Base-by-base conservation (phyloP, 1,140 invertebrate species). In the Dreissena rostriformis region DNA sequence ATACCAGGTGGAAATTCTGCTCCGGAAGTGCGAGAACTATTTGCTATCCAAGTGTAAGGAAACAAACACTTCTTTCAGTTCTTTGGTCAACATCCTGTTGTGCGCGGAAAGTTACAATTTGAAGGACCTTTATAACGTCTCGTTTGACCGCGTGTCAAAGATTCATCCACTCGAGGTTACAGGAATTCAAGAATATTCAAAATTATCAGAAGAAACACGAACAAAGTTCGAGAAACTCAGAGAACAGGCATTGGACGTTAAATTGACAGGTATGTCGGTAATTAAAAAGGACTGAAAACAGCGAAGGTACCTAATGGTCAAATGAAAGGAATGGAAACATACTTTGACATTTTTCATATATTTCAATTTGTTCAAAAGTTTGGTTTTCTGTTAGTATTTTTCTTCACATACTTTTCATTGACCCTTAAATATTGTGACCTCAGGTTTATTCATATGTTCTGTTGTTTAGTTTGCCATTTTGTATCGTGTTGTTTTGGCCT, bases 1-100 rank as follows among this genome's bases (percentile, higher is more conserved):
- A 76, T 86, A 86, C 67, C 85, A 83, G 67, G 74, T 86, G 51
- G 75, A 77, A 22, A 71, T 82, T 52, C 63, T 86, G 28, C 55
- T n/a, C 10, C 55, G 61, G 39, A 76, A 82, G 19, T 82, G 84
- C 55, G 65, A 75, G 61, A 63, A 75, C 68, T 82, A 86, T 74
- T 77, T 82, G 65, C 29, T 86, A 51, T 82, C 66, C 39, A 74
- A 72, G 51, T 75, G 71, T 29, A 76, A 77, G 15, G 73, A 81
- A 11, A 71, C 65, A 26, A 57, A 76, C 29, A 72, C 79, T 1
- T 67, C 83, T 0, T 24, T 68, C 28, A 82, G 39, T 49, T 78
- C 53, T n/a, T 63, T 86, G 53, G 79, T 82, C 19, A 75, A 82
- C 26, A 82, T 86, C 55, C 53, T 82, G 4, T 70, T 82, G 49